Conservation (phyloP, 1,140 invertebrate species). For the Charaxes varanes region DNA sequence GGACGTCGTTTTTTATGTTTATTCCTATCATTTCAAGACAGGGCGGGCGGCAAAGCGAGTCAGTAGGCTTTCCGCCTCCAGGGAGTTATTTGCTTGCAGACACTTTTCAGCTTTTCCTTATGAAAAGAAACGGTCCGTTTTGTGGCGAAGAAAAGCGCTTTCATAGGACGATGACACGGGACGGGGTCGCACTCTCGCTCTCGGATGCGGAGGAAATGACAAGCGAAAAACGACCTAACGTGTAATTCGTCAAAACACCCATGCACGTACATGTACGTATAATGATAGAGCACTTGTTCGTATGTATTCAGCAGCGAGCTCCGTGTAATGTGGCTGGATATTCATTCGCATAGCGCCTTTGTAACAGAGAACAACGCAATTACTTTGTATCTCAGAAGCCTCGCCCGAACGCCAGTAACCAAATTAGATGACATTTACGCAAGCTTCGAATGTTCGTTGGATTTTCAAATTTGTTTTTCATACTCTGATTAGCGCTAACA, state of each 20-base stretch:
- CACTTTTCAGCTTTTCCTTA: constrained; percentile 71
- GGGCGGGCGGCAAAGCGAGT: constrained; percentile 47
- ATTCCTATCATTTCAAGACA: constrained; percentile 49
- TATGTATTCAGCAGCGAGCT: constrained; percentile 18
- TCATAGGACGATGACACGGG: constrained; percentile 72
- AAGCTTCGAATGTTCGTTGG: constrained; percentile 10
- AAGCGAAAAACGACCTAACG: constrained; percentile 60
- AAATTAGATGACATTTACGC: constrained; percentile 25
- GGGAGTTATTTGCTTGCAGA: constrained; percentile 71
- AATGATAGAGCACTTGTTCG: constrained; percentile 24
- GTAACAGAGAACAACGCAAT: constrained; percentile 44
- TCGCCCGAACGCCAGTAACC: constrained; percentile 25
- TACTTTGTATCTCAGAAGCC: constrained; percentile 43
- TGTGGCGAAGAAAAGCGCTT: constrained; percentile 71
- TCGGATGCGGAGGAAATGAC: constrained; percentile 62
- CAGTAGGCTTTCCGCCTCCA: constrained; percentile 65
- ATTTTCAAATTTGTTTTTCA: constrained; percentile 9
- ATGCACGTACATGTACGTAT: constrained; percentile 26
- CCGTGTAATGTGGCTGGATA: constrained; percentile 35
- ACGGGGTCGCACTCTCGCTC: constrained; percentile 64
- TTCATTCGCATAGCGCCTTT: constrained; percentile 45
- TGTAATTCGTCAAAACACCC: constrained; percentile 62
- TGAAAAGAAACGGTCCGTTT: constrained; percentile 72
- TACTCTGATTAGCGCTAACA: too few species aligned
- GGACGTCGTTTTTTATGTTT: constrained; percentile 52